Conservation (phyloP, 2,888 invertebrate species). For the Drosophila histrio region DNA sequence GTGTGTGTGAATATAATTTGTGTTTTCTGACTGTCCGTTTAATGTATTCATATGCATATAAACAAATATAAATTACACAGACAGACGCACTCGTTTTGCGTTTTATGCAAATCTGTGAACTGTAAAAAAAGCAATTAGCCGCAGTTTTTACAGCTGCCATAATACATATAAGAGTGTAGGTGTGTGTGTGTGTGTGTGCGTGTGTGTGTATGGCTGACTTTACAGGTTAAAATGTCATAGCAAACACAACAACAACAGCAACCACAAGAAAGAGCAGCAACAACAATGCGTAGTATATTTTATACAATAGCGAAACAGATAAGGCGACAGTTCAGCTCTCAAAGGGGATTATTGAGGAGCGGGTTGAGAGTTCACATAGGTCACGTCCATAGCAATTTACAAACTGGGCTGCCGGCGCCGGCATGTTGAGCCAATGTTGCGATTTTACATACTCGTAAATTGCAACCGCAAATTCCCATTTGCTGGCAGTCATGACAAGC, state of each 20-base stretch:
- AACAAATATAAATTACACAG: slow-evolving; percentile 74
- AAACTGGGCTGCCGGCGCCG: not conserved
- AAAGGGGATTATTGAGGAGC: not conserved
- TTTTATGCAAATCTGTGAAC: slow-evolving; percentile 70
- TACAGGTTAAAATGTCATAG: slow-evolving; percentile 47
- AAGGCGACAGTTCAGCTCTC: not conserved
- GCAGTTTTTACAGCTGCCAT: slow-evolving; percentile 64
- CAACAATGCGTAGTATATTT: slow-evolving; percentile 10
- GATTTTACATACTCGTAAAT: slow-evolving; percentile 11
- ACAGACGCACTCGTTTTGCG: slow-evolving; percentile 46
- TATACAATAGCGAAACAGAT: slow-evolving; percentile 9
- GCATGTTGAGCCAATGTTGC: slow-evolving; percentile 23
- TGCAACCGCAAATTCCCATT: slow-evolving; percentile 68
- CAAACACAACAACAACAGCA: slow-evolving; percentile 13
- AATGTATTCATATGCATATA: slow-evolving; percentile 72
- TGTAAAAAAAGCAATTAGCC: slow-evolving; percentile 71
- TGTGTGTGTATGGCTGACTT: slow-evolving; percentile 19
- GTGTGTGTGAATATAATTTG: slow-evolving; percentile 29
- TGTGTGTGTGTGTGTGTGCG: slow-evolving; percentile 1
- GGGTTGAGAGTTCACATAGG: not conserved
- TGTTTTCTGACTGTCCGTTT: slow-evolving; percentile 50
- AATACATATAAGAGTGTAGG: not conserved
- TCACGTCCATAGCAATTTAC: slow-evolving; percentile 22
- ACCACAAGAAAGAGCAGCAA: slow-evolving; percentile 5
- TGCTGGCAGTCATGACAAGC: slow-evolving; percentile 51